phyloP scores from a whole-genome alignment of 2,797 vertebrate species.

The Silurus aristotelis region DNA sequence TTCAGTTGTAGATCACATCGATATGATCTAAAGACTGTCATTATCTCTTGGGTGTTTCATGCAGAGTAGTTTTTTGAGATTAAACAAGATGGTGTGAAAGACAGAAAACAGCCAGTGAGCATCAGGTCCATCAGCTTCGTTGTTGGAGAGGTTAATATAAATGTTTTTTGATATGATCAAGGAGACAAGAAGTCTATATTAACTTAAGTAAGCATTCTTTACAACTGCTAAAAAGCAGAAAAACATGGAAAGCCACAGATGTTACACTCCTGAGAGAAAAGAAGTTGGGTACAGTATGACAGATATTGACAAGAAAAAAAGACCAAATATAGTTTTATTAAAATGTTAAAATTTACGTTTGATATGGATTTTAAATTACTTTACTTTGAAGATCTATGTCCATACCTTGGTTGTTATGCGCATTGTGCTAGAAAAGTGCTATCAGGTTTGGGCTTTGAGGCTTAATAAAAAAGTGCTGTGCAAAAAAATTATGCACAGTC shows the following conservation, averaged over 20 bases:
- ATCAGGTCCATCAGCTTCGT: not conserved
- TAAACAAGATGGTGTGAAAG: not conserved
- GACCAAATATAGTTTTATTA: not conserved
- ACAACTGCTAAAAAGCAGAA: not conserved
- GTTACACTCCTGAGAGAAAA: not conserved
- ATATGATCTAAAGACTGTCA: not conserved
- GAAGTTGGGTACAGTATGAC: not conserved
- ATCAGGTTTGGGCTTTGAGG: not conserved
- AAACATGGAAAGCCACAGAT: not conserved
- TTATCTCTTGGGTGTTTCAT: not conserved
- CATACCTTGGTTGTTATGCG: no score
- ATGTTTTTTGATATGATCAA: not conserved
- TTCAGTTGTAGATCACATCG: not conserved
- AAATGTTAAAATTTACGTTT: not conserved
- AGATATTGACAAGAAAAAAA: no score
- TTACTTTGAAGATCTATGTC: not conserved
- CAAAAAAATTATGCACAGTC: not conserved
- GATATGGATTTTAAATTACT: not conserved
- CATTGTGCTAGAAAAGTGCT: not conserved
- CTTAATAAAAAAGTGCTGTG: not conserved
- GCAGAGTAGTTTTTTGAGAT: not conserved
- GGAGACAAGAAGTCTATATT: not conserved
- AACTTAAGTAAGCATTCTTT: not conserved
- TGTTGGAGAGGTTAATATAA: not conserved
- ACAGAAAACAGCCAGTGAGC: not conserved